Base-by-base conservation (phyloP, 2,888 invertebrate genomes). In the Petrolisthes manimaculis region DNA sequence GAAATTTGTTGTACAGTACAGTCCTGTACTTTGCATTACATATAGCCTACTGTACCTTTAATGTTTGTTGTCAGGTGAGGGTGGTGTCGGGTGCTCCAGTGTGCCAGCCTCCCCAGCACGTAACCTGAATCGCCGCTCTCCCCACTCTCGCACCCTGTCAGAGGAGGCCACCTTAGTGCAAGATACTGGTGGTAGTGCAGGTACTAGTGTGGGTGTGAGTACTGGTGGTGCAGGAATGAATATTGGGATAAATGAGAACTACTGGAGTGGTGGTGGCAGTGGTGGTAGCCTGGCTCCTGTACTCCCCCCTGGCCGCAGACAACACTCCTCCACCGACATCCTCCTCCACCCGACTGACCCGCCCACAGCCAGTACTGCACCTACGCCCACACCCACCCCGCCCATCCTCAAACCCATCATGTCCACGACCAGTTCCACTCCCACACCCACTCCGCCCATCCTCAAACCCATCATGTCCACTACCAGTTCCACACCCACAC, bases 51-150 rank as follows among this genome's bases (percentile, higher is more conserved):
- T 61, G 61, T 61, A 71, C 12, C 14, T 1, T 1, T 71, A n/a
- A 71, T 71, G 14, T 71, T 12, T 61, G 18, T 61, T 61, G 5
- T 24, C 81, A 84, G 89, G 89, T 78, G 86, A 86, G n/a, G 71
- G 75, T 74, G 56, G 81, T n/a, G 56, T 79, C 51, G 88, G 84
- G 53, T 83, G 89, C 67, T 81, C 83, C 69, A 89, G 89, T 78
- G 86, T 90, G 8, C 90, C 90, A 14, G 90, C 86, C 53, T 90
- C 90, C 71, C 90, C 90, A 0, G 90, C 89, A 4, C 84, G 86
- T n/a, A 78, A 21, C 71, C 21, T 86, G 18, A 54, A 78, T 21
- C 67, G 86, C 53, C 86, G 86, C 69, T 86, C 86, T 3, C 86
- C 86, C 55, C 86, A 86, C 81, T 71, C 82, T 55, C 86, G 86